phyloP scores from a whole-genome alignment of 2,113 vertebrate species.

The Pionites leucogaster region DNA sequence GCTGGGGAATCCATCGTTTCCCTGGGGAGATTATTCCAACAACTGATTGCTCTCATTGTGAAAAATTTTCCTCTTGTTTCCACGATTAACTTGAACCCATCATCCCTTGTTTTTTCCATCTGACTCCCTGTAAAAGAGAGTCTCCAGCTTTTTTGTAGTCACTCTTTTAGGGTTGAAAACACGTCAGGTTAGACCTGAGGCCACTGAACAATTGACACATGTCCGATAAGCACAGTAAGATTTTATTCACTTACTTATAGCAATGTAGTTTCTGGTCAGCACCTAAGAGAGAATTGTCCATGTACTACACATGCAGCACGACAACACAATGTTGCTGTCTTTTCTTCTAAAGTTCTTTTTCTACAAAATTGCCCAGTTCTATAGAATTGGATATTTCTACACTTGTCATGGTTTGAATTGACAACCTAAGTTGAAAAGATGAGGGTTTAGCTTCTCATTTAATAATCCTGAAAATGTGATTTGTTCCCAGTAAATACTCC shows the following conservation, averaged over 20 bases:
- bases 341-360: background rate
- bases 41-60: background rate
- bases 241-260: background rate
- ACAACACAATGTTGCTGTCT: background rate
- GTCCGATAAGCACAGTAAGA: background rate
- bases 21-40: background rate
- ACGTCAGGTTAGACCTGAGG: background rate
- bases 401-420: background rate
- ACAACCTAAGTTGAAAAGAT: background rate
- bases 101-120: background rate
- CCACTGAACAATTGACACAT: background rate
- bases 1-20: background rate
- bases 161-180: background rate
- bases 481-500: background rate
- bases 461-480: background rate
- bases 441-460: background rate
- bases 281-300: background rate
- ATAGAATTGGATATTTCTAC: background rate
- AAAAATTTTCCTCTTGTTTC: background rate
- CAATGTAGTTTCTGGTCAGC: background rate
- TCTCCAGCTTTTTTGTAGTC: background rate
- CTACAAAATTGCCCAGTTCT: background rate
- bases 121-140: background rate
- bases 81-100: background rate
- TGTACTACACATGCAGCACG: rapidly evolving